Conservation (phyloP, 2,888 invertebrate species). For the Eumerus sabulonum region DNA sequence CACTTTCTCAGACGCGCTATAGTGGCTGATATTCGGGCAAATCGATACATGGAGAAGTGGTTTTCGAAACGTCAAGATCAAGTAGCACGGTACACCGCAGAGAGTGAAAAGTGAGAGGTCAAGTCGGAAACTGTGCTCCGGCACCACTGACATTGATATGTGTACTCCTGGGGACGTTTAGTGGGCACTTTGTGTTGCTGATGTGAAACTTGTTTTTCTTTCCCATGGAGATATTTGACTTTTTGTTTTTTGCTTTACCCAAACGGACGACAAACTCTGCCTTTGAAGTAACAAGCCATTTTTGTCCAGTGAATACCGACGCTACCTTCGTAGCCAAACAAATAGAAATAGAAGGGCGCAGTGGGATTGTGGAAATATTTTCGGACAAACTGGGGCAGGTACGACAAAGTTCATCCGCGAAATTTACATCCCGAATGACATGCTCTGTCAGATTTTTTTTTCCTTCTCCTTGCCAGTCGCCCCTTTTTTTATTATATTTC, state of each 20-base stretch:
- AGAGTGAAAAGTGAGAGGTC: constrained; percentile 20
- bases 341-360: too few relatives aligned
- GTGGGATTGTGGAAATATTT: constrained; percentile 2
- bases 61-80: too few relatives aligned
- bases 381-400: neutral
- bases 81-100: neutral
- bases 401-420: constrained; percentile 18
- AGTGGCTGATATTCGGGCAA: constrained; percentile 24
- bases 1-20: constrained; percentile 17
- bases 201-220: neutral
- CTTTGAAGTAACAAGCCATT: constrained; percentile 11
- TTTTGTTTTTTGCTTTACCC: too few relatives aligned
- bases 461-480: neutral
- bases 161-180: constrained; percentile 46
- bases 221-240: too few relatives aligned
- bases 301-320: neutral
- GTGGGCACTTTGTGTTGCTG: constrained; percentile 38
- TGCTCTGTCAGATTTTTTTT: constrained; percentile 21
- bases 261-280: too few relatives aligned
- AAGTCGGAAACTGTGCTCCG: constrained; percentile 4
- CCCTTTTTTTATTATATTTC: too few relatives aligned
- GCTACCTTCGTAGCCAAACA: neutral
- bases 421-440: constrained; percentile 29
- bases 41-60: constrained; percentile 15
- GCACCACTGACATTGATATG: constrained; percentile 59